Evolutionary conservation across 2,888 invertebrate genomes (phyloP).

Genomic region (Orchestes rusci): DNA sequence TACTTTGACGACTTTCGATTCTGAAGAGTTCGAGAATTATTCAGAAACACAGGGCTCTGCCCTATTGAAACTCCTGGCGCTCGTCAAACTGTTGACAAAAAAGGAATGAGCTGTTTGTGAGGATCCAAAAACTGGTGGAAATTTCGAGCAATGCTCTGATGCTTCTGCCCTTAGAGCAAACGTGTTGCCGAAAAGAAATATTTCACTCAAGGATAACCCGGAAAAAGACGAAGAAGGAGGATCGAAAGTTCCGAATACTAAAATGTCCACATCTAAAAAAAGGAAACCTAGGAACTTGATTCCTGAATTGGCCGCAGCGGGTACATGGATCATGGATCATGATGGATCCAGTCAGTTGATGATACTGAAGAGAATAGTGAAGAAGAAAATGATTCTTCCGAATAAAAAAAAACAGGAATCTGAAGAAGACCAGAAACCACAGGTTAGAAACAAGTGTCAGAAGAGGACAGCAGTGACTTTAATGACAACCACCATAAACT

Average conservation of each 20-base stretch:
- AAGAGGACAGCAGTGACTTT: slow-evolving; percentile 44
- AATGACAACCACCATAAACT: slow-evolving; percentile 45
- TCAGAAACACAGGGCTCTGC: slow-evolving; percentile 57
- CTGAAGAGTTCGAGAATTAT: slow-evolving; percentile 50
- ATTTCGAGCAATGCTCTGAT: slow-evolving; percentile 75
- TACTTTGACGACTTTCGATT: no score
- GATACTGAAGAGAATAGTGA: slow-evolving; percentile 13
- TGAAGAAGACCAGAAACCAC: slow-evolving; percentile 26
- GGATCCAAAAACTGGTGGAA: slow-evolving; percentile 65
- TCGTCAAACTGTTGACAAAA: slow-evolving; percentile 57
- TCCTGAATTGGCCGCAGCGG: slow-evolving; percentile 18
- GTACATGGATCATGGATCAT: slow-evolving; percentile 15
- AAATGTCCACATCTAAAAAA: slow-evolving; percentile 16
- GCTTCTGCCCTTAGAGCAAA: slow-evolving; percentile 62
- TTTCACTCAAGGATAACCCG: slow-evolving; percentile 40
- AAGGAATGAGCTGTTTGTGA: slow-evolving; percentile 67
- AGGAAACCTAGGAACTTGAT: slow-evolving; percentile 9
- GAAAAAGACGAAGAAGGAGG: slow-evolving; percentile 46
- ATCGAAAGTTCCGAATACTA: slow-evolving; percentile 29
- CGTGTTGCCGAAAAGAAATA: slow-evolving; percentile 59
- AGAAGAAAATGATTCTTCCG: slow-evolving; percentile 27
- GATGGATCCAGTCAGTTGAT: slow-evolving; percentile 9
- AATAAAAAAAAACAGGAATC: slow-evolving; percentile 16
- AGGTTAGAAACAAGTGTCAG: slow-evolving; percentile 22
- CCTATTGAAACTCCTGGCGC: slow-evolving; percentile 52